Evolutionary conservation across 1,140 invertebrate species (phyloP), one percentile per base, ranked within the genome.

Genomic region (Eupeodes corollae): DNA sequence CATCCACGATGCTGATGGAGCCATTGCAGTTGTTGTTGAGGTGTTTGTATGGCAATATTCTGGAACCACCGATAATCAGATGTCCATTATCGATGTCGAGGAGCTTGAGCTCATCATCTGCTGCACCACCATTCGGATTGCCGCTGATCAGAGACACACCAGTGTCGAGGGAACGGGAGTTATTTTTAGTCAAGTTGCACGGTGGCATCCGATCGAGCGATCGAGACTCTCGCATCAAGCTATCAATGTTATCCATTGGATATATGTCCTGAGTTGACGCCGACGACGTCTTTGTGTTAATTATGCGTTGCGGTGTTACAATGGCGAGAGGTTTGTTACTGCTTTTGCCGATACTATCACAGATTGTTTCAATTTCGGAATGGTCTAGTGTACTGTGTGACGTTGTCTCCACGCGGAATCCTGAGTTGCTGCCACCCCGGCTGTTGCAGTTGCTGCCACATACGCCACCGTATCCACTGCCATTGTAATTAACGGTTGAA

Each of bases 21-120:
- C 56, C 58, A 69, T 67, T 68, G 71, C 70, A 66, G 64, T 61
- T 67, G 70, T 69, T 59, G 62, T 73, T 58, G 58, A 71, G 49
- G 64, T 70, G 54, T 69, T 71, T 65, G 60, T 58, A 39, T 40
- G 54, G 44, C 44, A 51, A 37, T 35, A 51, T 68, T 45, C 67
- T 52, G 26, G n/a, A 55, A 37, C 16, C 42, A 40, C 5, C 40
- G 48, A 12, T 68, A 55, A 71, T 73, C 55, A 67, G 67, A n/a
- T 71, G 51, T 14, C 51, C 21, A 8, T 26, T 51, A 30, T 57
- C 53, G 21, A 47, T 12, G 12, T 57, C 47, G 37, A 48, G 34
- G 10, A 52, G 12, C 30, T 50, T 3, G 18, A 26, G 21, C 21
- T 26, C 21, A 26, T 26, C 21, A 26, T 26, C 26, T 5, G 44